These are phyloP conservation scores for Sialis fuliginosa DNA, from an alignment of 2,888 invertebrate species.

Conservation along the genomic window DNA sequence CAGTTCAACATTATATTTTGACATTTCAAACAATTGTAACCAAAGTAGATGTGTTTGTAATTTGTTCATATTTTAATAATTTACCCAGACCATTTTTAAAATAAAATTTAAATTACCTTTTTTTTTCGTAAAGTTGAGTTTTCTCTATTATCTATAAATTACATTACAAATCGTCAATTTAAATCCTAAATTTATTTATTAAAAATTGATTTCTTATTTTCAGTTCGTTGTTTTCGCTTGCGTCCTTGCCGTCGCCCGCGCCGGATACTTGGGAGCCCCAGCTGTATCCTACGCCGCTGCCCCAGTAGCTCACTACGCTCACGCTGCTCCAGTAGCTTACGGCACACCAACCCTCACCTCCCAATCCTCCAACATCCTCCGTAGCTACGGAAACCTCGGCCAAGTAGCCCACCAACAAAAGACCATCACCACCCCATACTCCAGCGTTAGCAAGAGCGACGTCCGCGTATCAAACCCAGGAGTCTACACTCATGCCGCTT, in stretches of 20 bases:
- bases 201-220: not conserved
- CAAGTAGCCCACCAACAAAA: conserved; percentile 51
- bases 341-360: conserved; percentile 34
- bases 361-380: conserved; percentile 39
- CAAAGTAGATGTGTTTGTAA: no score
- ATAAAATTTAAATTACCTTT: no score
- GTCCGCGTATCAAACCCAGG: conserved; percentile 53
- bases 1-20: no score
- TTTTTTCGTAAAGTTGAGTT: no score
- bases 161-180: no score
- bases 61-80: no score
- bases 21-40: no score
- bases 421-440: conserved; percentile 53
- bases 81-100: no score
- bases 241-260: conserved; percentile 36
- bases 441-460: conserved; percentile 50
- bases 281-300: conserved; percentile 14
- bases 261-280: conserved; percentile 31
- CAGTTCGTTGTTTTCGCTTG: conserved; percentile 35
- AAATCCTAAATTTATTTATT: no score
- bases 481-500: conserved; percentile 16
- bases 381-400: conserved; percentile 47
- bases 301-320: conserved; percentile 13
- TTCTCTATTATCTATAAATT: no score
- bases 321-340: conserved; percentile 24